Base-by-base conservation (phyloP, 2,113 vertebrate species). In the Albula glossodonta region DNA sequence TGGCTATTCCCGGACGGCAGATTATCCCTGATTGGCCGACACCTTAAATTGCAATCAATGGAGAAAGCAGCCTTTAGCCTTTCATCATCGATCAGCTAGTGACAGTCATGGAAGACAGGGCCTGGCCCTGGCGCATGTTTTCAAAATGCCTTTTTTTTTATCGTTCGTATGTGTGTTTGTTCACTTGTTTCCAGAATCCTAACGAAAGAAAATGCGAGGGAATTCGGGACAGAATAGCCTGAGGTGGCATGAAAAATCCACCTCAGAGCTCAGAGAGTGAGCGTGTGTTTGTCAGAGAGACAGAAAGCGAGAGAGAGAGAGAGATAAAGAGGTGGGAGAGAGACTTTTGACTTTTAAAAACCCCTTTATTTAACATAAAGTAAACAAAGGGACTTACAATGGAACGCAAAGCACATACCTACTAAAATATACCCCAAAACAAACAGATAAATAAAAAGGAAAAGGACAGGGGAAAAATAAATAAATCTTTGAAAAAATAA, bases 21-120 rank as follows among this genome's bases (percentile, higher is more conserved):
- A 92, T 92, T 90, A 90, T 51, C 89, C 83, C 77, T 89, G 92
- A 91, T 92, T 89, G 86, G 81, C 84, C 88, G 89, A 79, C 89
- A 90, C 88, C 86, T 89, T 66, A 81, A 87, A 90, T 87, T 90
- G 91, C 93, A 90, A 92, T 92, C 93, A 90, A 90, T 87, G 86
- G 90, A 86, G 90, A 89, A 91, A 89, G 87, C 91, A 92, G 91
- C 89, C 81, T 80, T 87, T 86, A 85, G 89, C 92, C 87, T 93
- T 91, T 93, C 92, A 94, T 88, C 93, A 91, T 93, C 93, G 93
- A 91, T 93, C 93, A 88, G 91, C 88, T 93, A 94, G 92, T 92
- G 92, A 93, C 90, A 91, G 89, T 81, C 89, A 90, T 90, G 91
- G 91, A 90, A 87, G 86, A 90, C 83, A 89, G 89, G 91, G 90